Evolutionary conservation across 1,140 invertebrate species (phyloP), one percentile per base, ranked within the genome.

Genomic region (Daktulosphaira vitifoliae): DNA sequence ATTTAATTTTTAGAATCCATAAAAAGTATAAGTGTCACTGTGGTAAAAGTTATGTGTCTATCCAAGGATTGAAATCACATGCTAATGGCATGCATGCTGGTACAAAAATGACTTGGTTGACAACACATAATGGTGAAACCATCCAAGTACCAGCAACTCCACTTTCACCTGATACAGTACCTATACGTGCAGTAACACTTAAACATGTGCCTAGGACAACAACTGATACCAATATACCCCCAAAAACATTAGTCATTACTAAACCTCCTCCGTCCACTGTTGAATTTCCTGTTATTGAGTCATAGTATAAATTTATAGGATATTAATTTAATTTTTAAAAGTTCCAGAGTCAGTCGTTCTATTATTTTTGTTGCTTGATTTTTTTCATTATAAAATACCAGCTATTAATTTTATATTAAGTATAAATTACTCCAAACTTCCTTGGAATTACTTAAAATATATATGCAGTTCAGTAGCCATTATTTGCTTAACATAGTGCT

Each of bases 1-100:
- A 51, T 67, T 9, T 44, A 37, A 33, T 50, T 78, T 78, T 26
- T 74, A 88, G 87, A 76, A 78, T 87, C 69, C 82, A 81, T 72
- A 89, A 89, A 77, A 81, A 80, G 6, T 88, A 82, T 74, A 85
- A 85, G 72, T 90, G 88, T 75, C 81, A 84, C 71, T 90, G 88
- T 76, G 86, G 87, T 59, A 90, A 89, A 77, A 88, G 83, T 73
- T 90, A 89, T 76, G 87, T 86, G 73, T 87, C 87, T 49, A 76
- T 81, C 13, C 82, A 87, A 74, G 85, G 85, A 29, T 76, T 90
- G 68, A 86, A 85, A 70, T 84, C 81, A 69, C 88, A 90, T 71
- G 79, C 80, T 4, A 73, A 62, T 48, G 42, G 56, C 46, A 62
- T 62, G 56, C 56, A 62, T 48, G 56, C 56, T 48, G 56, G 56